Base-by-base conservation (phyloP, 2,797 vertebrate genomes). In the Morus bassanus region DNA sequence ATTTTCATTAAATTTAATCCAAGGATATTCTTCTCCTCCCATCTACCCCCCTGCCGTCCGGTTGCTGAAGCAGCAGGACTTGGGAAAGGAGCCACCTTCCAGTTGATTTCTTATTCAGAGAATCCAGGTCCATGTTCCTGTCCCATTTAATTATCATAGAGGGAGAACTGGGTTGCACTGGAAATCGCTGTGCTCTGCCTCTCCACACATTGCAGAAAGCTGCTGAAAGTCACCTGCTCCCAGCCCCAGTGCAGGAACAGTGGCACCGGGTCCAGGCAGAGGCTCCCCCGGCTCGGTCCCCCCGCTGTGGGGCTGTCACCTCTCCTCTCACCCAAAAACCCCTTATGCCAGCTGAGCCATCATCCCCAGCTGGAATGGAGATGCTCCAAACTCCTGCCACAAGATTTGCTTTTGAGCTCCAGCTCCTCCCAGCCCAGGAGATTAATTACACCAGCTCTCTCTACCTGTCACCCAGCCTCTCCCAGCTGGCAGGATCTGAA, bases 1-100 rank as follows among this genome's bases (percentile, higher is more conserved):
- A 85, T 97, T 96, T 95, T 96, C 94, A 95, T 96, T 96, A 94
- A 3, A 54, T 64, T 81, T 78, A 81, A 91, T 85, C 78, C 95
- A 41, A 39, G 78, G 83, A 46, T 86, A 11, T 23, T 89, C 43
- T 84, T 59, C 41, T 65, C 83, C 89, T 88, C 73, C 86, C 8
- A 10, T 57, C 76, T 60, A 6, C 22, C 56, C 35, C 22, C 22
- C 70, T 17, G 4, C 53, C 33, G 81, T 9, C 74, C 4, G 3
- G 51, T 39, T 79, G 87, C 89, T 75, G 91, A 91, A 94, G 92
- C 80, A 45, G 93, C 89, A 89, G 90, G 56, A 63, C 84, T 92
- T 0, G 10, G 95, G 79, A 88, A 91, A 82, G 77, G 76, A 93
- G 85, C 95, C 91, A 65, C 95, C 73, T 95, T 96, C 96, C 89